Evolutionary conservation across 2,113 vertebrate species (phyloP).

Genomic region (Mastomys coucha): DNA sequence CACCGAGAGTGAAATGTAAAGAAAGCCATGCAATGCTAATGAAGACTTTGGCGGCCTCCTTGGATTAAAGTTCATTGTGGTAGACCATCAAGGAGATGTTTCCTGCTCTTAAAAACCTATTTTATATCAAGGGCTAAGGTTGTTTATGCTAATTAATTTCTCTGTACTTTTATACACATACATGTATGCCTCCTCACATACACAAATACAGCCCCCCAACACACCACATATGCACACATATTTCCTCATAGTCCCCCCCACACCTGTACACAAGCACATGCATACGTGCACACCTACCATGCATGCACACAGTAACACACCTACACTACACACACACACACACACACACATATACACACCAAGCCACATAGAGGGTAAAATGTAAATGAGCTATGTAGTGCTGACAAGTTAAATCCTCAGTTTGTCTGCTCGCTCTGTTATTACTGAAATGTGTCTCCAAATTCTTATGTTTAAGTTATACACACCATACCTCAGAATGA

Average conservation of each 20-base stretch:
- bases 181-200: too few species aligned
- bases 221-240: too few species aligned
- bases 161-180: not conserved
- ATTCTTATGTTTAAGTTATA: not conserved
- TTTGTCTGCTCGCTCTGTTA: not conserved
- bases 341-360: accelerated
- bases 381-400: not conserved
- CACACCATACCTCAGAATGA: not conserved
- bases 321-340: not conserved
- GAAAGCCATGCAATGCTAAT: not conserved
- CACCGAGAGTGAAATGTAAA: not conserved
- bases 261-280: not conserved
- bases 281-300: accelerated
- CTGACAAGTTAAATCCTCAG: not conserved
- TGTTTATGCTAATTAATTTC: not conserved
- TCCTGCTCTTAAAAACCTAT: not conserved
- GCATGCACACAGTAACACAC: too few species aligned
- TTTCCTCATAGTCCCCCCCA: not conserved
- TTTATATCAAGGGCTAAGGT: not conserved
- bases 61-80: not conserved
- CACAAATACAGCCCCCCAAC: not conserved
- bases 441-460: not conserved
- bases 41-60: not conserved
- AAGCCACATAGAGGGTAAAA: not conserved
- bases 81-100: not conserved